Evolutionary conservation across 2,113 vertebrate species (phyloP), one percentile per base, ranked within the genome.

Genomic region (Cisticola juncidis): DNA sequence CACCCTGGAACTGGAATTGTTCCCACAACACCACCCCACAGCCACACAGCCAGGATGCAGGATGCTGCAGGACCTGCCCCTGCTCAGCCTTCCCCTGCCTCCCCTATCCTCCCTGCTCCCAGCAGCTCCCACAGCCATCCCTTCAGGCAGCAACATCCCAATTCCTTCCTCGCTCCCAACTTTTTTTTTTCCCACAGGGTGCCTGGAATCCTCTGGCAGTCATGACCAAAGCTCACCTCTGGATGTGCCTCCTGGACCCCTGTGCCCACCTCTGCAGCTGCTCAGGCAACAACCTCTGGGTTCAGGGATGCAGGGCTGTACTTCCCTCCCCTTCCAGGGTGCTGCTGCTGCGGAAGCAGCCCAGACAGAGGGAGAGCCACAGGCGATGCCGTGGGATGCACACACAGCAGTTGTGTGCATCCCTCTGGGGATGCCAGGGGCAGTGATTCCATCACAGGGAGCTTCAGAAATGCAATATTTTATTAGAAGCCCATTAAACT

Each of bases 281-380:
- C 97, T 96, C 95, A 92, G 97, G 94, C 95, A 98, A 97, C 97
- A 54, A 48, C 76, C 87, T 95, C 89, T 58, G 91, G 78, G 61
- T 57, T 79, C 38, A 38, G 38, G 92, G 45, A 77, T 42, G 42
- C 45, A 7, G 42, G 44, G 61, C 23, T 80, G 42, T 35, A 9
- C 88, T 90, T 95, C 94, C 68, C 74, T 95, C 40, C 66, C 69
- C n/a, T 35, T 24, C 31, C 78, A 36, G 69, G 54, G 25, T 77
- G 72, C 72, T 81, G 84, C 87, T 73, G 90, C 81, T 40, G 60
- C 45, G 64, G 81, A 61, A 57, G 56, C 42, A 82, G 71, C 89
- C 57, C 76, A 38, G 80, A 1, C 1, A 0, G 60, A 45, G 50
- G 36, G 31, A 23, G n/a, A 79, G 53, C 35, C 83, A 47, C 0